phyloP scores from a whole-genome alignment of 2,888 invertebrate genomes.

The Disparrhopalites patrizii region DNA sequence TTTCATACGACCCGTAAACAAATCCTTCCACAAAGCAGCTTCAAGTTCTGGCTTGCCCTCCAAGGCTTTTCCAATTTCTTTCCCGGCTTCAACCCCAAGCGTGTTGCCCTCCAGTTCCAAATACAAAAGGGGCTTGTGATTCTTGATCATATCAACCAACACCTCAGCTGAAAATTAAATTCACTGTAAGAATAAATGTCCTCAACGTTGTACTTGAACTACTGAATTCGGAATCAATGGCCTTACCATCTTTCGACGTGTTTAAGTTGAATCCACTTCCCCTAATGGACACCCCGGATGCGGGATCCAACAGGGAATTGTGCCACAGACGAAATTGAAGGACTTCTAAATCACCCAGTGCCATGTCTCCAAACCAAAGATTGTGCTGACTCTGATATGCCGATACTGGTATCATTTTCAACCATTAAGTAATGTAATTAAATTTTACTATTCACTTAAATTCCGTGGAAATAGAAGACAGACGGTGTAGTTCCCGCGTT shows the following conservation, averaged over 20 bases:
- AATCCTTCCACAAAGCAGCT: conserved; percentile 87
- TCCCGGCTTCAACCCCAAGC: conserved; percentile 81
- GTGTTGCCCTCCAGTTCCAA: conserved; percentile 90
- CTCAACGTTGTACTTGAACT: not conserved
- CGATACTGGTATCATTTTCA: not conserved
- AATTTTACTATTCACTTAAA: not conserved
- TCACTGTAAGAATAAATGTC: not conserved
- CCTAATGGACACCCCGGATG: conserved; percentile 70
- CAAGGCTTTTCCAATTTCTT: conserved; percentile 74
- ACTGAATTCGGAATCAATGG: not conserved
- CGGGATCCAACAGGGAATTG: conserved; percentile 2
- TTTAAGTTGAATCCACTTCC: conserved; percentile 74
- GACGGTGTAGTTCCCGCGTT: too few relatives aligned
- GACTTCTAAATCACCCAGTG: conserved; percentile 4
- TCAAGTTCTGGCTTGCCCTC: conserved; percentile 69
- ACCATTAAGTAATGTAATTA: conserved; percentile 4
- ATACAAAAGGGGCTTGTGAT: conserved; percentile 64
- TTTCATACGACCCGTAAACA: conserved; percentile 94
- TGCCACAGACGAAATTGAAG: conserved; percentile 13
- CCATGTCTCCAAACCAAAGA: not conserved
- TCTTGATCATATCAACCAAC: conserved; percentile 71
- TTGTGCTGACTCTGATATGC: not conserved
- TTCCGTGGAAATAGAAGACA: not conserved
- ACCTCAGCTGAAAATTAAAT: conserved; percentile 59
- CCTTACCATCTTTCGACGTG: conserved; percentile 70